phyloP scores from a whole-genome alignment of 1,140 invertebrate genomes.

The Drosophila grimshawi region DNA sequence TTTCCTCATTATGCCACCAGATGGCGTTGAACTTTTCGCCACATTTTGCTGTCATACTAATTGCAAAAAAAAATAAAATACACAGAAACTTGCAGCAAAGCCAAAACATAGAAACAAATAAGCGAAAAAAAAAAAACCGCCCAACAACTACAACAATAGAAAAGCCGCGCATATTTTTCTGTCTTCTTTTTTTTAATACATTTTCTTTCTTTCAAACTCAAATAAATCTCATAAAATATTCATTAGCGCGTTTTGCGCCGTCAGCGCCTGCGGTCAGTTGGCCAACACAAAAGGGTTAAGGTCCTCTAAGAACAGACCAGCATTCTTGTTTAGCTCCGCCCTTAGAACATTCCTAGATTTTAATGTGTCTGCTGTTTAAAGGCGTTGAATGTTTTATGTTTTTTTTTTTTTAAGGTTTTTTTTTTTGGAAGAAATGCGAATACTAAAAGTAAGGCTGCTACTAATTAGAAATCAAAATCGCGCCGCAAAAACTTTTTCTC shows the following conservation, averaged over 20 bases:
- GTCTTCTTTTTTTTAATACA: slow-evolving; percentile 21
- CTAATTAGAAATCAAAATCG: slow-evolving; percentile 81
- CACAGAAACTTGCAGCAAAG: slow-evolving; percentile 70
- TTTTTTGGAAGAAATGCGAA: not conserved
- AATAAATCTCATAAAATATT: slow-evolving; percentile 83
- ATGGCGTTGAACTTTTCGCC: slow-evolving; percentile 36
- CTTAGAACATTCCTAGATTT: slow-evolving; percentile 9
- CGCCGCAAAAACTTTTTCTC: slow-evolving; percentile 62
- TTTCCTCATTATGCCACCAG: slow-evolving; percentile 64
- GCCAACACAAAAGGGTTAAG: slow-evolving; percentile 73
- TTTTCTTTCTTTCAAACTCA: slow-evolving; percentile 65
- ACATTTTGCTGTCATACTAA: slow-evolving; percentile 66
- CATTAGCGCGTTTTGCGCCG: slow-evolving; percentile 68
- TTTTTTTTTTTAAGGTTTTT: too few relatives aligned
- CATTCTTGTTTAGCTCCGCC: slow-evolving; percentile 4
- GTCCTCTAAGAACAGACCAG: slow-evolving; percentile 33
- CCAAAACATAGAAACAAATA: slow-evolving; percentile 14
- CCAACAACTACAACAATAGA: slow-evolving; percentile 28
- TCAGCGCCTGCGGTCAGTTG: slow-evolving; percentile 73
- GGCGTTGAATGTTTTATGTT: slow-evolving; percentile 23
- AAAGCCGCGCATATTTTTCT: slow-evolving; percentile 44
- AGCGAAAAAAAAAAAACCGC: slow-evolving; percentile 6
- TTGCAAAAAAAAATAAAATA: slow-evolving; percentile 57
- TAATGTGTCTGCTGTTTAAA: slow-evolving; percentile 39
- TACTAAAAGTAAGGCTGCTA: not conserved